phyloP scores from a whole-genome alignment of 2,888 invertebrate genomes.

The Glaucopsyche alexis region DNA sequence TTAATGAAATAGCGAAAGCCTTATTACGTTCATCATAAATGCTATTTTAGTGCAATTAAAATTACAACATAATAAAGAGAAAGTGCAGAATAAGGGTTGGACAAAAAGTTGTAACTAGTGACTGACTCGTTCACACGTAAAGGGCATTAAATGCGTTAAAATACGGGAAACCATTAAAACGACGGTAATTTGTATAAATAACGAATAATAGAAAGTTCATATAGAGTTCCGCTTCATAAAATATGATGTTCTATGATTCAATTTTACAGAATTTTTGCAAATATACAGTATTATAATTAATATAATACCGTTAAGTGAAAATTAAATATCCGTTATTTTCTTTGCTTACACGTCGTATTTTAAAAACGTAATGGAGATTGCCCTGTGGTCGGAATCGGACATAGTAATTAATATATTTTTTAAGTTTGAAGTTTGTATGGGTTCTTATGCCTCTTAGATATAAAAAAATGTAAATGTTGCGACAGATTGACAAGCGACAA shows the following conservation, averaged over 20 bases:
- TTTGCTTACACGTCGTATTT: not conserved
- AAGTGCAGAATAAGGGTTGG: conserved; percentile 59
- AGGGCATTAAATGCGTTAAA: conserved; percentile 48
- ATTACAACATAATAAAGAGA: conserved; percentile 55
- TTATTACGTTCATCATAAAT: conserved; percentile 26
- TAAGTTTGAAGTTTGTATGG: no score
- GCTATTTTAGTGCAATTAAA: conserved; percentile 32
- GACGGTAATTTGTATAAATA: conserved; percentile 11
- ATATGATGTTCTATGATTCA: not conserved
- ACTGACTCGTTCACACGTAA: conserved; percentile 54
- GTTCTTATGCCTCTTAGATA: no score
- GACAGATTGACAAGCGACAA: no score
- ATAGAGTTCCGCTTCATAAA: conserved; percentile 7
- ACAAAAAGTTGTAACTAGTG: conserved; percentile 40
- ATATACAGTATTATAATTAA: no score
- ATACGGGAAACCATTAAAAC: conserved; percentile 25
- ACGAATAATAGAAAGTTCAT: conserved; percentile 7
- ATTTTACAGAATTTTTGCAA: not conserved
- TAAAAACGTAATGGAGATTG: no score
- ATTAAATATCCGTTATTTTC: not conserved
- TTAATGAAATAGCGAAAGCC: conserved; percentile 22
- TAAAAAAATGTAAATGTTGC: no score
- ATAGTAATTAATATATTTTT: no score
- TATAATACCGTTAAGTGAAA: no score
- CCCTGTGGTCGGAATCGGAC: no score